phyloP scores from a whole-genome alignment of 92 coral and sea anemone species.

The Siderastrea siderea region DNA sequence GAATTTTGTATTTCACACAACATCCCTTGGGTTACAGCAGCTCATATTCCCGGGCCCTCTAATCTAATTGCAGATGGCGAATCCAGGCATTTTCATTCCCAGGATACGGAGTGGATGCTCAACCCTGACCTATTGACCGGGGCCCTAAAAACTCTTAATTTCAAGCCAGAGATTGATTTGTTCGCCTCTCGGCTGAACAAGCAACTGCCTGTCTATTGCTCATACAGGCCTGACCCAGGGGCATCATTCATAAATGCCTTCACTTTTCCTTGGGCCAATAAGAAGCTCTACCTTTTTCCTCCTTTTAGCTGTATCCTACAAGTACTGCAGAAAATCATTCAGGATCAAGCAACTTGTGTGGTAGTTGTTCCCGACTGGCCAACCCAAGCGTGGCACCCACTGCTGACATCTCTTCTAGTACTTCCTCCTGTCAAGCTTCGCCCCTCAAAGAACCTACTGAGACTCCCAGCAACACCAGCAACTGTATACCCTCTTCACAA shows the following conservation, averaged over 20 bases:
- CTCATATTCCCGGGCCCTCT: no score
- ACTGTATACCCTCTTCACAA: slow-evolving; percentile 39
- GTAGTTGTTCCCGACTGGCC: slow-evolving; percentile 66
- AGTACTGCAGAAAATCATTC: slow-evolving; percentile 54
- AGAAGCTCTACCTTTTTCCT: slow-evolving; percentile 46
- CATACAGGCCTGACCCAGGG: slow-evolving; percentile 71
- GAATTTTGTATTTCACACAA: slow-evolving; percentile 37
- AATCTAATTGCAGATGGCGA: no score
- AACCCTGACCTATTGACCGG: not conserved
- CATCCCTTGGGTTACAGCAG: slow-evolving; percentile 8
- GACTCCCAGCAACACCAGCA: slow-evolving; percentile 61
- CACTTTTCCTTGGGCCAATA: not conserved
- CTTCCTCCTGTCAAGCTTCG: slow-evolving; percentile 43
- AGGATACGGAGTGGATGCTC: no score
- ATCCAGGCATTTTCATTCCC: no score
- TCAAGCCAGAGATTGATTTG: not conserved
- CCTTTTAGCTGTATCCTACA: slow-evolving; percentile 69
- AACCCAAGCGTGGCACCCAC: slow-evolving; percentile 68
- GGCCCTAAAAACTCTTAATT: slow-evolving; percentile 28
- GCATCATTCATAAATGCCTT: slow-evolving; percentile 55
- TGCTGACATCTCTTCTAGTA: slow-evolving; percentile 31
- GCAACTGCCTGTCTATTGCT: slow-evolving; percentile 40
- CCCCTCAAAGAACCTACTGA: slow-evolving; percentile 51
- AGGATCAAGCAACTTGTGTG: slow-evolving; percentile 54
- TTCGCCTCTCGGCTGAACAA: not conserved